Base-by-base conservation (phyloP, 2,797 vertebrate genomes). In the Phylloscopus collybita region DNA sequence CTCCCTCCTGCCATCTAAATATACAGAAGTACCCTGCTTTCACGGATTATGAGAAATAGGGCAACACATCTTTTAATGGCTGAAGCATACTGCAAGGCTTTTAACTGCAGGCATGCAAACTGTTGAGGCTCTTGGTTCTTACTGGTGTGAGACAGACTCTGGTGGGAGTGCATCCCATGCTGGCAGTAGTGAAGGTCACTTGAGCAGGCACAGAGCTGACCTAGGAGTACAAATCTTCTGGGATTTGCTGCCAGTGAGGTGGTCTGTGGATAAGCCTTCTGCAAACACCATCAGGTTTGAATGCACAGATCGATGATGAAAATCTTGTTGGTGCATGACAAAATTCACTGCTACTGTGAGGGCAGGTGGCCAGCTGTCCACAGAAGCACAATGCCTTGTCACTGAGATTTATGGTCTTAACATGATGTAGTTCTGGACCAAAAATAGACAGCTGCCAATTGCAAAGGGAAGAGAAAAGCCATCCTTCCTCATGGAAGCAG, bases 261-360 rank as follows among this genome's bases (percentile, higher is more conserved):
- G 69, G 49, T 53, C 76, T 74, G 64, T 81, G 75, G 64, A 91
- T 80, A 59, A 86, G 23, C 16, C 90, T 84, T 93, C 92, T 91
- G 81, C 95, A 90, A 78, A 85, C 0, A 7, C 49, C 27, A 49
- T 36, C 59, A 79, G 66, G 71, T 95, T 90, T 93, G 81, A 96
- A 91, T 60, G 38, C 69, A 72, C 40, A 87, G 79, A 89, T 67
- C 30, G 16, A 6, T 93, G 88, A 86, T 36, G 50, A 94, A 95
- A 92, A 86, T 79, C 91, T 91, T 93, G 74, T 59, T 81, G 82
- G 57, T 74, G 80, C 59, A 87, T 72, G 64, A 90, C 73, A 95
- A 76, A 72, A 93, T 83, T 93, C 86, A 64, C 56, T 88, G 73
- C 88, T 90, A 38, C 89, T 71, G 79, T 4, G 3, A 87, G 38